These are phyloP conservation scores for Conistra vaccinii DNA, from an alignment of 2,888 invertebrate species.

Conservation along the genomic window DNA sequence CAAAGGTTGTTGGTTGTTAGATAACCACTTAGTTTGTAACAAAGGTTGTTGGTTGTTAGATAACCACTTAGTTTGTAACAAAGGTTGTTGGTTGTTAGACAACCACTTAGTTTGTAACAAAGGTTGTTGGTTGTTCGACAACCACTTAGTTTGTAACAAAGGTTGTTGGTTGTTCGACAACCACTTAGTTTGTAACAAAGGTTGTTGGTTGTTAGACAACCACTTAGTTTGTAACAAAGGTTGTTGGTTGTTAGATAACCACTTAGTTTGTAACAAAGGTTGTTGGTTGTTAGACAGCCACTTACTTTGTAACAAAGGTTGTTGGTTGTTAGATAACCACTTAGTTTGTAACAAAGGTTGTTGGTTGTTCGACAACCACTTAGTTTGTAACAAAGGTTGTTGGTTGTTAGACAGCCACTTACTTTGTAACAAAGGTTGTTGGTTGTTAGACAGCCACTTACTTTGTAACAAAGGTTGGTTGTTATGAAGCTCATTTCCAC, in stretches of 20 bases:
- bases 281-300: neutral
- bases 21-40: conserved; percentile 7
- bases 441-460: neutral
- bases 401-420: neutral
- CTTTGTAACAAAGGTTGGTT: conserved; percentile 14
- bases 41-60: conserved; percentile 9
- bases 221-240: conserved; percentile 3
- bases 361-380: neutral
- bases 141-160: conserved; percentile 5
- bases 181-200: conserved; percentile 2
- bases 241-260: conserved; percentile 5
- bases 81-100: conserved; percentile 9
- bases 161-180: conserved; percentile 8
- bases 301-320: conserved; percentile 7
- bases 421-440: too few relatives aligned
- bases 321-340: conserved; percentile 3
- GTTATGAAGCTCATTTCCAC: neutral
- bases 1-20: conserved; percentile 2
- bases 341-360: neutral
- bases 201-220: neutral
- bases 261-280: neutral
- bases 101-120: conserved; percentile 3
- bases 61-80: conserved; percentile 1
- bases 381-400: conserved; percentile 4
- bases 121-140: conserved; percentile 6